A percentile compares a stretch with the other conserved stretches of the same genome.
phyloP scores from a whole-genome alignment of 2,797 vertebrate species.

The Balearica regulorum region DNA sequence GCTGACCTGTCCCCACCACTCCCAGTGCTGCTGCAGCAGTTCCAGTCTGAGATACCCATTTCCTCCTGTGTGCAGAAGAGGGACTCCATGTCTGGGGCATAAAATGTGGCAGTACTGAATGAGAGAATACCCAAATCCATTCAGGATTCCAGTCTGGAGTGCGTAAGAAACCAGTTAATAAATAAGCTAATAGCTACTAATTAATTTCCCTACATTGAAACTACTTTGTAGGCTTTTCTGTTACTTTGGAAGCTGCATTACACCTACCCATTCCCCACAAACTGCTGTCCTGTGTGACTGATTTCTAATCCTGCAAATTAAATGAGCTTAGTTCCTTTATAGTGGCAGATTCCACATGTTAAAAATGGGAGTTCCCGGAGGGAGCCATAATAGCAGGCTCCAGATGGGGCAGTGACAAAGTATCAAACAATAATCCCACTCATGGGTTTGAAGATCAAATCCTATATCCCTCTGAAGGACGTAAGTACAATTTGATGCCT shows the following conservation, averaged over 20 bases:
- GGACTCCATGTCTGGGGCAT: too few relatives aligned
- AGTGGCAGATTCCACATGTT: neutral
- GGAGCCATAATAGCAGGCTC: constrained; percentile 6
- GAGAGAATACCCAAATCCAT: neutral
- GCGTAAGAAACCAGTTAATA: neutral
- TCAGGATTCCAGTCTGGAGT: neutral
- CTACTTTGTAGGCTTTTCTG: neutral
- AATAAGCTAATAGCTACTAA: neutral
- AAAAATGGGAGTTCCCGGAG: neutral
- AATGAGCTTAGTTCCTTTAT: constrained; percentile 5
- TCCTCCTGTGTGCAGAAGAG: neutral
- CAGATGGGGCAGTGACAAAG: constrained; percentile 43
- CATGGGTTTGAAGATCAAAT: constrained; percentile 8
- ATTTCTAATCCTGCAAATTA: constrained; percentile 45
- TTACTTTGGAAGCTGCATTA: neutral
- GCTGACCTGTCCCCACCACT: neutral
- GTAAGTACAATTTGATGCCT: neutral
- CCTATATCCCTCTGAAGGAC: neutral
- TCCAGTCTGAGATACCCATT: neutral
- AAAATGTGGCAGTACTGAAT: neutral
- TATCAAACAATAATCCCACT: constrained; percentile 21
- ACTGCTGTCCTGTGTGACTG: neutral
- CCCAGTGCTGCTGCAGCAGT: neutral
- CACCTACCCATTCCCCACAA: neutral
- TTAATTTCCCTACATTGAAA: neutral